Evolutionary conservation across 1,140 invertebrate species (phyloP).

Genomic region (Ditylenchus dipsaci): DNA sequence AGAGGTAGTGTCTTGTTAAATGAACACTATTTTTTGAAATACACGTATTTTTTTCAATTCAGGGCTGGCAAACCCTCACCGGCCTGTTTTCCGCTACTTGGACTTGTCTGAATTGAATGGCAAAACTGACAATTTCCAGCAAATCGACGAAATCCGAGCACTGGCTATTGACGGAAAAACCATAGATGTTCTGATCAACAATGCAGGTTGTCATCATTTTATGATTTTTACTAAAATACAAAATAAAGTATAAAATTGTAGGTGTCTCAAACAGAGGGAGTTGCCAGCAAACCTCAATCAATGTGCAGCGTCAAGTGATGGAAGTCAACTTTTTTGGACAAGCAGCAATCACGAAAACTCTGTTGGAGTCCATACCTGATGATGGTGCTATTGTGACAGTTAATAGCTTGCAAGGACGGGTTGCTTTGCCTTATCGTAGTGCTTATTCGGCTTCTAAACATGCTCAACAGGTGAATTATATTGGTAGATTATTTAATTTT

Average conservation of each 20-base stretch:
- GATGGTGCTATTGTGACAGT: slow-evolving; percentile 80
- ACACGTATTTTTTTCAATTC: no score
- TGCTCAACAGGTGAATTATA: slow-evolving; percentile 65
- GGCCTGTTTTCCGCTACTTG: slow-evolving; percentile 36
- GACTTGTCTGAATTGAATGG: slow-evolving; percentile 36
- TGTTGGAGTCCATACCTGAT: slow-evolving; percentile 72
- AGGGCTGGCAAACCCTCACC: slow-evolving; percentile 25
- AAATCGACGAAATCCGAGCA: slow-evolving; percentile 24
- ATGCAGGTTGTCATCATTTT: slow-evolving; percentile 20
- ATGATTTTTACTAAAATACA: no score
- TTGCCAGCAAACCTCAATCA: slow-evolving; percentile 71
- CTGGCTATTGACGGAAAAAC: slow-evolving; percentile 31
- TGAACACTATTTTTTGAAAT: no score
- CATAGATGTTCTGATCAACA: slow-evolving; percentile 46
- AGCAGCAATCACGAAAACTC: slow-evolving; percentile 79
- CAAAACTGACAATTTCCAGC: slow-evolving; percentile 11
- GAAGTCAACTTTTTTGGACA: slow-evolving; percentile 87
- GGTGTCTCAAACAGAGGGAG: slow-evolving; percentile 65
- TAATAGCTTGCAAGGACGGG: slow-evolving; percentile 86
- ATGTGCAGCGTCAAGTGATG: slow-evolving; percentile 75
- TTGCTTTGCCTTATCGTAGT: slow-evolving; percentile 72
- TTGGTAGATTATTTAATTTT: no score
- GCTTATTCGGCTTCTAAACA: slow-evolving; percentile 85
- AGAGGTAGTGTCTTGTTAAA: no score
- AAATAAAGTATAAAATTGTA: not conserved